A percentile compares a stretch with the other conserved stretches of the same genome.
Evolutionary conservation across 2,113 vertebrate genomes (phyloP).

Genomic region (Calidris pugnax): DNA sequence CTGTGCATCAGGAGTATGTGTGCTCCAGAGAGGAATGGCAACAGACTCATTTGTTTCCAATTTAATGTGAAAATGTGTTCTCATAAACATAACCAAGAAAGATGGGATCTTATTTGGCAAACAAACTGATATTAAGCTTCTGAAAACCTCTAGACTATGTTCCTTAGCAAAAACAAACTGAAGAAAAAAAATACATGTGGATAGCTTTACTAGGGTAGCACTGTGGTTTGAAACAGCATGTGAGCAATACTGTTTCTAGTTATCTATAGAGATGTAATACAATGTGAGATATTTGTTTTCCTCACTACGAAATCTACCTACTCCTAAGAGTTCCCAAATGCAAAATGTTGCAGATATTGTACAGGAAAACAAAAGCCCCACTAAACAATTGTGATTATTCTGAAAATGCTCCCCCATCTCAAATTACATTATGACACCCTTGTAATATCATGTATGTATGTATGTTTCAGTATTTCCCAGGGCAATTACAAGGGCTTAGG

Average conservation of each 20-base stretch:
- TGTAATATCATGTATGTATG: background rate
- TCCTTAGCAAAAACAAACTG: background rate
- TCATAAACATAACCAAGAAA: slow-evolving; percentile 4
- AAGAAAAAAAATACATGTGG: background rate
- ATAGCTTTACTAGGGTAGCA: background rate
- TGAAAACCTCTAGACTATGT: background rate
- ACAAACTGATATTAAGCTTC: background rate
- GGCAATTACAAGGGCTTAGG: background rate
- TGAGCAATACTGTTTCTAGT: background rate
- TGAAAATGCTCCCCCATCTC: background rate
- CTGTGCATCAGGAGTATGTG: background rate
- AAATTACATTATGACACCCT: background rate
- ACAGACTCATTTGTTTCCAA: background rate
- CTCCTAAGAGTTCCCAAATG: background rate
- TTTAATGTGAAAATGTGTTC: background rate
- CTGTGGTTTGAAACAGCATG: background rate
- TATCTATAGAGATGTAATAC: background rate
- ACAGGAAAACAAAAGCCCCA: accelerated
- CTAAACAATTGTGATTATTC: background rate
- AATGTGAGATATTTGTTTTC: background rate
- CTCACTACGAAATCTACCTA: background rate
- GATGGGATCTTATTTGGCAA: background rate
- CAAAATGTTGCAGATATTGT: background rate
- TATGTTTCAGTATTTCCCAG: background rate
- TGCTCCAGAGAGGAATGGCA: background rate